A percentile compares a stretch with the other conserved stretches of the same genome.
These are phyloP conservation scores for Gallinago undulata DNA, from an alignment of 2,113 vertebrate genomes.

Conservation along the genomic window DNA sequence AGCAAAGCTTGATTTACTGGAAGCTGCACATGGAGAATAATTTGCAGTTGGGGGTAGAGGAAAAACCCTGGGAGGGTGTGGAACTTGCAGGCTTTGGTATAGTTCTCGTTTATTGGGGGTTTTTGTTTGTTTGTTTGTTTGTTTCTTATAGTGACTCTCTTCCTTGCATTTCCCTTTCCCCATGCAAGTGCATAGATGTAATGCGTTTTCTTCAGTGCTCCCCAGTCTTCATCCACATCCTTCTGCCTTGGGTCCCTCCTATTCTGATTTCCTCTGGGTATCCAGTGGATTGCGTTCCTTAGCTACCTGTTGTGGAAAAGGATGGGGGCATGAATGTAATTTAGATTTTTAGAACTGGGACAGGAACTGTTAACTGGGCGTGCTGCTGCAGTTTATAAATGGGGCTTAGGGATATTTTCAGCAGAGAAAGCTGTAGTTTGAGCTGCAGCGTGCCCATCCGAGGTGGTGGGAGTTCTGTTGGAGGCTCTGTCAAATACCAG, in stretches of 20 bases:
- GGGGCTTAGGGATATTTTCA: background rate
- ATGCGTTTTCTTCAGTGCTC: background rate
- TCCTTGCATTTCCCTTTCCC: background rate
- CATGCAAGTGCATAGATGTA: background rate
- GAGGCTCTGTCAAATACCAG: slow-evolving; percentile 37
- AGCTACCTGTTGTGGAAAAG: background rate
- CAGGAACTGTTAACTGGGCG: background rate
- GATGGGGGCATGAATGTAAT: background rate
- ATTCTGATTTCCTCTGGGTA: background rate
- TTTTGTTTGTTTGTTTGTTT: background rate
- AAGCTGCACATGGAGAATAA: background rate
- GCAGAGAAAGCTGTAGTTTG: background rate
- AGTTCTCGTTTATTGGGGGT: background rate
- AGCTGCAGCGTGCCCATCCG: background rate
- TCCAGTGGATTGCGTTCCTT: background rate
- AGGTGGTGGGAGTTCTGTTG: slow-evolving; percentile 37
- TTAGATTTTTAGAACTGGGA: background rate
- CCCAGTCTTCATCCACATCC: background rate
- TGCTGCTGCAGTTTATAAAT: slow-evolving; percentile 18
- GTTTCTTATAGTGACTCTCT: background rate
- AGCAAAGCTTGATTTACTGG: slow-evolving; percentile 37
- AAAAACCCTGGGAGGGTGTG: background rate
- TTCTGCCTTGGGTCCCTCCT: background rate
- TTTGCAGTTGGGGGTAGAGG: slow-evolving; percentile 30
- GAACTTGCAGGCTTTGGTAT: background rate